Percentiles rank a stretch among this genome's conserved stretches.
These are phyloP conservation scores for Tribolium madens DNA, from an alignment of 1,140 invertebrate genomes.

Conservation along the genomic window DNA sequence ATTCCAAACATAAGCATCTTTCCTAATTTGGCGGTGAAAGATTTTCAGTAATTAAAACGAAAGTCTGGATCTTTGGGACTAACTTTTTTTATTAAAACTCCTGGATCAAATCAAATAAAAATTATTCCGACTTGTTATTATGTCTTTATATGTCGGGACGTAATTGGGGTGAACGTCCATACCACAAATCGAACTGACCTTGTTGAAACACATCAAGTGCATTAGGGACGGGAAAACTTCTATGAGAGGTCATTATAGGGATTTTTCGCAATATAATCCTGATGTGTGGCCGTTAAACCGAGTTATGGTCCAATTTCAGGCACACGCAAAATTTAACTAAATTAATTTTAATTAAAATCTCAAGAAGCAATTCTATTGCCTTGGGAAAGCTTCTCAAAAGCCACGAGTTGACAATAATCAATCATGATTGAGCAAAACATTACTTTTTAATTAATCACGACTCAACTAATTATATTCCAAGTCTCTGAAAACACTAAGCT, in stretches of 20 bases:
- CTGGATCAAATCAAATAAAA: slow-evolving; percentile 15
- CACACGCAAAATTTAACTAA: slow-evolving; percentile 5
- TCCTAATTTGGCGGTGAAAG: slow-evolving; percentile 9
- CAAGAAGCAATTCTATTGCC: too few species aligned
- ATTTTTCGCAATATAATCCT: slow-evolving; percentile 7
- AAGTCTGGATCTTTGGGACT: not conserved
- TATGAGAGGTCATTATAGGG: slow-evolving; percentile 10
- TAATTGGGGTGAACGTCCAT: slow-evolving; percentile 35
- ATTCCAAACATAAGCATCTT: slow-evolving; percentile 23
- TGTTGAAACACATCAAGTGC: slow-evolving; percentile 34
- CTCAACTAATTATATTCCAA: too few species aligned
- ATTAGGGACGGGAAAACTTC: slow-evolving; percentile 28
- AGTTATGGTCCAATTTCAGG: slow-evolving; percentile 4
- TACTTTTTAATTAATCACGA: too few species aligned
- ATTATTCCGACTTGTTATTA: slow-evolving; percentile 22
- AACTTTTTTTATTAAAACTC: not conserved
- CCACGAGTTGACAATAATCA: too few species aligned
- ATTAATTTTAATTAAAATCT: slow-evolving; percentile 16
- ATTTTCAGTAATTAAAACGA: slow-evolving; percentile 24
- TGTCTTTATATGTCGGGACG: slow-evolving; percentile 20
- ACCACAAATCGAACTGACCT: slow-evolving; percentile 31
- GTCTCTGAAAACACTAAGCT: not conserved
- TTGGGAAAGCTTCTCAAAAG: too few species aligned
- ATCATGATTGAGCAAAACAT: too few species aligned
- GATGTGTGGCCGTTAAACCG: not conserved